Conservation (phyloP, 2,113 vertebrate genomes). For the Microcebus griseorufus region DNA sequence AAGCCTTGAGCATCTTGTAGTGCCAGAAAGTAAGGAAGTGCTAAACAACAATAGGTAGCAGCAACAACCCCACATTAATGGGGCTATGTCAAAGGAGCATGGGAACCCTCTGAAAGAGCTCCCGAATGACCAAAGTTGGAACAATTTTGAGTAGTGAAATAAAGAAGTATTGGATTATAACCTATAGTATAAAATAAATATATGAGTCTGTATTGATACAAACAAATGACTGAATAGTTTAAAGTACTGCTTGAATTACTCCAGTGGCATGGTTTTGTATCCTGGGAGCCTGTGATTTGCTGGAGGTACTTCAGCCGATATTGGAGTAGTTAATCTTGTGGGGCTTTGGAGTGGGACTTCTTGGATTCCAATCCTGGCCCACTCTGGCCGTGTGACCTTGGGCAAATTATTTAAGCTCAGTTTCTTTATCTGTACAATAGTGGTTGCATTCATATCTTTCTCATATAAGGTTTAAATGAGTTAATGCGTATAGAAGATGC, state of each 20-base stretch:
- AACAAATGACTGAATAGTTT: not conserved
- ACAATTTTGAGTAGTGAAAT: conserved; percentile 20
- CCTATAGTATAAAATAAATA: not conserved
- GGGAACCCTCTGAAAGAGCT: not conserved
- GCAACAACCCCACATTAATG: not conserved
- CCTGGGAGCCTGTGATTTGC: not conserved
- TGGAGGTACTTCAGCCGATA: not conserved
- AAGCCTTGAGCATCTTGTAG: not conserved
- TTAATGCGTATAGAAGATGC: not conserved
- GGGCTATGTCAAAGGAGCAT: not conserved
- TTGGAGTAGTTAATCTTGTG: not conserved
- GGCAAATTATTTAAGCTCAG: not conserved
- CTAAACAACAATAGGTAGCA: not conserved
- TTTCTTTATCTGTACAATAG: conserved; percentile 21
- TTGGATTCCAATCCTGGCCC: not conserved
- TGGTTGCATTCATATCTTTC: not conserved
- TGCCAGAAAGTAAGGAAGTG: not conserved
- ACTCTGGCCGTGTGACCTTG: not conserved
- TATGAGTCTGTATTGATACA: not conserved
- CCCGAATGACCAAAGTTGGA: not conserved
- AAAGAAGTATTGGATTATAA: conserved; percentile 9
- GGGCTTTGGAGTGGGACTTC: not conserved
- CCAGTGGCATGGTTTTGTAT: not conserved
- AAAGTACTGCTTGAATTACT: not conserved
- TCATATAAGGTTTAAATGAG: not conserved